phyloP scores from a whole-genome alignment of 2,888 invertebrate genomes.

The Lamellibrachia columna region DNA sequence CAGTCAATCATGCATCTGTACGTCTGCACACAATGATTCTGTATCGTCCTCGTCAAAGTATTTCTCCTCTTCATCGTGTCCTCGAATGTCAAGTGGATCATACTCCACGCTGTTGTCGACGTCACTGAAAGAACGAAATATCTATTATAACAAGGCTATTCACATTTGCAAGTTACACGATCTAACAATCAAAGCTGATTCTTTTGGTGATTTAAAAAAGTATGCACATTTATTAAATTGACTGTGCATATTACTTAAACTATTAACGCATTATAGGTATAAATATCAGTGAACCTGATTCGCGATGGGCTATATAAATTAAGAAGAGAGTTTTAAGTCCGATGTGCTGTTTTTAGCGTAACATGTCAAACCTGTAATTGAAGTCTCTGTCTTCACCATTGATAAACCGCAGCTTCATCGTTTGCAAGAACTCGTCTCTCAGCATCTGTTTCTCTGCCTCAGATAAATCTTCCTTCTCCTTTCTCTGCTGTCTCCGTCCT shows the following conservation, averaged over 20 bases:
- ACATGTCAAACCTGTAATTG: background rate
- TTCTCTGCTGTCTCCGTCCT: conserved; percentile 47
- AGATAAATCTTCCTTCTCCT: conserved; percentile 31
- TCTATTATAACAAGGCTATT: conserved; percentile 70
- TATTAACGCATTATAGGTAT: no score
- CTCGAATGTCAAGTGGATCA: conserved; percentile 78
- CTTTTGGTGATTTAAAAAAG: no score
- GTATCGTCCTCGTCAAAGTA: background rate
- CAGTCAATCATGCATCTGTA: background rate
- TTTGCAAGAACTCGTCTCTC: conserved; percentile 36
- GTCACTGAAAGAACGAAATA: conserved; percentile 65
- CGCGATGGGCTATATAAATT: background rate
- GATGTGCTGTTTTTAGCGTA: background rate
- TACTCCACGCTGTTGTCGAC: conserved; percentile 85
- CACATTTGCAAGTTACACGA: no score
- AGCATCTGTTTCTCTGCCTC: conserved; percentile 30
- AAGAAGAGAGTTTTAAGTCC: background rate
- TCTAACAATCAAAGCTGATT: no score
- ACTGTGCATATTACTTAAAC: no score
- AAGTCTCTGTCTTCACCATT: conserved; percentile 35
- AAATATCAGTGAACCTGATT: no score
- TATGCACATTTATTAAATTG: no score
- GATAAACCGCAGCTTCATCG: conserved; percentile 40
- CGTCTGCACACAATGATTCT: background rate
- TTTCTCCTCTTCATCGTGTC: conserved; percentile 47